Evolutionary conservation across 2,797 vertebrate species (phyloP), one percentile per base, ranked within the genome.

Genomic region (Melopsittacus undulatus): DNA sequence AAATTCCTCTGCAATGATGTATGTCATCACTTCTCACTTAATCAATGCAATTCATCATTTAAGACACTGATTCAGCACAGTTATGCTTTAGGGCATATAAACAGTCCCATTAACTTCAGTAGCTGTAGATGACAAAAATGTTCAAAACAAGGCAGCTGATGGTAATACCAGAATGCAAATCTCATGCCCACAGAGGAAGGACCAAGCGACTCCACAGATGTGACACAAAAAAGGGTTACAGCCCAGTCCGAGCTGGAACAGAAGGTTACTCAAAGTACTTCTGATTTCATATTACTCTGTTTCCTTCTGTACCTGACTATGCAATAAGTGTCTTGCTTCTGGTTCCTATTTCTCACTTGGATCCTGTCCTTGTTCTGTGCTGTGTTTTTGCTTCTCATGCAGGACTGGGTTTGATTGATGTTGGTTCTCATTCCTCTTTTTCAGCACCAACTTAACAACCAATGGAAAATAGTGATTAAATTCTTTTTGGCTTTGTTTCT

Each of bases 41-140:
- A 89, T 87, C 91, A 87, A 94, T 68, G 48, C 40, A 72, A 68
- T 68, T 83, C 85, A 85, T 93, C 52, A 85, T 82, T 91, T 92
- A 74, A 90, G 85, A 89, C 64, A 76, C n/a, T 70, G 63, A 72
- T 90, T 91, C 79, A 86, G 11, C 57, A 80, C 26, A 80, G 29
- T 62, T 89, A 49, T 75, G 42, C 73, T 93, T 92, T 83, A 24
- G 19, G 66, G 49, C 48, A 75, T 67, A 54, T 68, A 85, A 91
- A 87, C 19, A 62, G 52, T 78, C 20, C 34, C 34, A 69, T 86
- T 80, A 77, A 61, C n/a, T 83, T 91, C 66, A 78, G 36, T 51
- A 77, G 27, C 26, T 68, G 26, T 23, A 73, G 62, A 63, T 87
- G 40, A 87, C n/a, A 87, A 91, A 69, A 70, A 30, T 66, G 10